These are phyloP conservation scores for Sphenopsis melanotis DNA, from an alignment of 2,797 vertebrate species.

Conservation along the genomic window DNA sequence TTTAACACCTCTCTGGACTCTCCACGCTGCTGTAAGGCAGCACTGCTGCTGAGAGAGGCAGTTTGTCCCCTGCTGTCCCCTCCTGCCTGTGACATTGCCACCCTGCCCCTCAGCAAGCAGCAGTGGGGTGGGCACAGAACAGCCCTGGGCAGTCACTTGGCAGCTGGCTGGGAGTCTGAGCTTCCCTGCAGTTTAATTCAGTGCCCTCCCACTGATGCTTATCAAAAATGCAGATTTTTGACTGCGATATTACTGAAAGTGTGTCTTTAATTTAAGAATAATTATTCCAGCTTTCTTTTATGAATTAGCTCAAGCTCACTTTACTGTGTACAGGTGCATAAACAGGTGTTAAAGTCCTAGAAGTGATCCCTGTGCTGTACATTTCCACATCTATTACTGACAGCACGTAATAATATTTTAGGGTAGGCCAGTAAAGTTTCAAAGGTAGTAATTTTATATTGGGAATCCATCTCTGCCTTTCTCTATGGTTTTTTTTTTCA, in stretches of 20 bases:
- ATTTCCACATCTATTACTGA: not conserved
- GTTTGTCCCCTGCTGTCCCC: not conserved
- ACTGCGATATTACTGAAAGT: not conserved
- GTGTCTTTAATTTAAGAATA: not conserved
- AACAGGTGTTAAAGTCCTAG: not conserved
- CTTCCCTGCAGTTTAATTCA: not conserved
- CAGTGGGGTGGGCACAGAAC: not conserved
- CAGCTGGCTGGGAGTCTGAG: not conserved
- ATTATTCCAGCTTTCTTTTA: not conserved
- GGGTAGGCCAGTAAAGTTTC: not conserved
- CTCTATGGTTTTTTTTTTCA: not conserved
- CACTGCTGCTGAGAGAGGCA: not conserved
- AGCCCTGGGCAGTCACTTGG: rapidly evolving
- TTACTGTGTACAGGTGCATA: not conserved
- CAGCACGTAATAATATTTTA: not conserved
- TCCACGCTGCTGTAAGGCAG: not conserved
- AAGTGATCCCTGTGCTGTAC: not conserved
- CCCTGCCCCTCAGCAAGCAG: not conserved
- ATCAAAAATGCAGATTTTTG: not conserved
- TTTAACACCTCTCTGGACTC: not conserved
- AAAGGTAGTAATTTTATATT: not conserved
- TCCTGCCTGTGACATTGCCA: rapidly evolving
- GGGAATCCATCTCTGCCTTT: not conserved
- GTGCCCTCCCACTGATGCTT: not conserved
- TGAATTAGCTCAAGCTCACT: not conserved